These are phyloP conservation scores for Corydoras maculifer DNA, from an alignment of 2,113 vertebrate genomes.

Conservation along the genomic window DNA sequence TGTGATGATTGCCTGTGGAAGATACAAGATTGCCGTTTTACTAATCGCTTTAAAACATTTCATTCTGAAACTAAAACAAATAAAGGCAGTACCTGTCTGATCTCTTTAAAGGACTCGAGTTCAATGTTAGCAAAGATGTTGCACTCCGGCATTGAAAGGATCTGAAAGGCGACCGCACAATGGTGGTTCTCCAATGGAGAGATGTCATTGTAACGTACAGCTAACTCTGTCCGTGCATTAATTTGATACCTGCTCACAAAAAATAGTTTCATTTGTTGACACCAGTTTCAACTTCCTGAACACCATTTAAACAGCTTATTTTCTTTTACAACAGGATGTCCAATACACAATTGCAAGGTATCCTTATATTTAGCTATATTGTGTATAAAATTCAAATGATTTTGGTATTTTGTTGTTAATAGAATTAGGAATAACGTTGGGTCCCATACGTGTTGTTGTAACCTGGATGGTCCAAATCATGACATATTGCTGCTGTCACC, in stretches of 20 bases:
- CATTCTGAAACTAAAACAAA: too few relatives aligned
- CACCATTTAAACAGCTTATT: too few relatives aligned
- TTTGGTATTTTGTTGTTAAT: too few relatives aligned
- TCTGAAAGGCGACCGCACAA: conserved; percentile 93
- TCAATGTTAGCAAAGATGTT: conserved; percentile 85
- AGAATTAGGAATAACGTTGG: neutral
- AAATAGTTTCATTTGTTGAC: neutral
- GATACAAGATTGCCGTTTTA: too few relatives aligned
- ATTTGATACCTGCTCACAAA: conserved; percentile 82
- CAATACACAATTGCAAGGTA: neutral
- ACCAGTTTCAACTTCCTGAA: too few relatives aligned
- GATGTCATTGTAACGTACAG: conserved; percentile 93
- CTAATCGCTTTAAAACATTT: too few relatives aligned
- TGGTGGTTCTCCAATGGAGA: conserved; percentile 97
- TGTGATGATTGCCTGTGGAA: conserved; percentile 82
- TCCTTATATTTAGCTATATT: too few relatives aligned
- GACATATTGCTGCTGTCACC: conserved; percentile 92
- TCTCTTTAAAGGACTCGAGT: conserved; percentile 81
- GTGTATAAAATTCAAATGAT: too few relatives aligned
- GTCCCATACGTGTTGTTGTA: conserved; percentile 90
- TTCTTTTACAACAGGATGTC: too few relatives aligned
- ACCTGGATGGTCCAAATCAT: conserved; percentile 93
- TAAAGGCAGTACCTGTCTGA: conserved; percentile 75
- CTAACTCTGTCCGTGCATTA: conserved; percentile 91
- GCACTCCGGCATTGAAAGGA: conserved; percentile 83